phyloP scores from a whole-genome alignment of 2,888 invertebrate genomes.

The Hirtodrosophila trivittata region DNA sequence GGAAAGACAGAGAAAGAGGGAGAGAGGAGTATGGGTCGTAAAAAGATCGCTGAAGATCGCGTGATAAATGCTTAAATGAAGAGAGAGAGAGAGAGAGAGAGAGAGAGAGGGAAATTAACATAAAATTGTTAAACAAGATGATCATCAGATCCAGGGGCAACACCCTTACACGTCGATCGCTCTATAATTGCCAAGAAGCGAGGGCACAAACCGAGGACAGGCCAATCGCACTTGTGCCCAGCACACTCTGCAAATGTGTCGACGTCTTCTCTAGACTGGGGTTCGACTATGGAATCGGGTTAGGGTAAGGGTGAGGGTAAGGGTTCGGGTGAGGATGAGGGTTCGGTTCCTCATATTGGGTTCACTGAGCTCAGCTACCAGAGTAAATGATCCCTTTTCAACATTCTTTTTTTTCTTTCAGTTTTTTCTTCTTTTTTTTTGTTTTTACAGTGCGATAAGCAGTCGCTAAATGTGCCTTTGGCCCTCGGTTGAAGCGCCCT shows the following conservation, averaged over 20 bases:
- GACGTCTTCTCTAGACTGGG: constrained; percentile 9
- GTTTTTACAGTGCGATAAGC: constrained; percentile 75
- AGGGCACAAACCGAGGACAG: constrained; percentile 26
- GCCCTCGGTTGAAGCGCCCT: constrained; percentile 2
- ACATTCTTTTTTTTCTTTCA: constrained; percentile 1
- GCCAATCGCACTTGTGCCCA: constrained; percentile 66
- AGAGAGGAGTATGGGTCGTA: constrained; percentile 55
- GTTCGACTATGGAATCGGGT: neutral
- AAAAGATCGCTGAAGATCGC: constrained; percentile 56
- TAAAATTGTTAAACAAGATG: constrained; percentile 65
- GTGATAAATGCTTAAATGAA: constrained; percentile 64
- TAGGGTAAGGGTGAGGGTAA: neutral
- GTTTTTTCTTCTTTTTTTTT: constrained; percentile 68
- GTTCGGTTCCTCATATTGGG: constrained; percentile 9
- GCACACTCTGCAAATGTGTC: constrained; percentile 79
- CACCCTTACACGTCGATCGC: constrained; percentile 40
- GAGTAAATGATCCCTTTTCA: constrained; percentile 59
- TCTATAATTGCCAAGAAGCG: constrained; percentile 50
- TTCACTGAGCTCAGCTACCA: constrained; percentile 53
- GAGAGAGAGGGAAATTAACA: constrained; percentile 67
- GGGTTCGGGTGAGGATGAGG: neutral
- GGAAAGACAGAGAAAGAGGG: constrained; percentile 14
- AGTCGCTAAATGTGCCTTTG: constrained; percentile 36
- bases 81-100: no score
- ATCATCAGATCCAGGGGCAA: constrained; percentile 51